These are phyloP conservation scores for Garrulus glandarius DNA, from an alignment of 2,797 vertebrate genomes.

Conservation along the genomic window DNA sequence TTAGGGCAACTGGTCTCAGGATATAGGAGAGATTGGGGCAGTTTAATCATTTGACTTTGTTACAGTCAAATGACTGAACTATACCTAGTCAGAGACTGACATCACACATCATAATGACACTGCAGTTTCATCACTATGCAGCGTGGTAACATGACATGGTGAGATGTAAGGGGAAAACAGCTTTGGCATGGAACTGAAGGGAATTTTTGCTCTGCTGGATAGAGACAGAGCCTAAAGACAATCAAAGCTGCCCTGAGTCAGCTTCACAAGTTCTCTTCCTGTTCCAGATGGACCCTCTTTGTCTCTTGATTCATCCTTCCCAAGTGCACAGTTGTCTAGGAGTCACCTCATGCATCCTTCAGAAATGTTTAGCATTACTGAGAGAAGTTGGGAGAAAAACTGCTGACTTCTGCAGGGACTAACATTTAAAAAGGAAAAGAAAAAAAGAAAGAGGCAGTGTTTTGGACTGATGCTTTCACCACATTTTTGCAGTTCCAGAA, in stretches of 20 bases:
- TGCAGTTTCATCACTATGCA: background rate
- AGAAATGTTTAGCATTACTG: background rate
- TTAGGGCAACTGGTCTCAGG: background rate
- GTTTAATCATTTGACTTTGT: background rate
- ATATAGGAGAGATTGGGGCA: background rate
- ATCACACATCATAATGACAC: background rate
- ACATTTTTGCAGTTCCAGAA: background rate
- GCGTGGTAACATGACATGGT: background rate
- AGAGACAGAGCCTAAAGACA: background rate
- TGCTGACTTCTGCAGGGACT: background rate
- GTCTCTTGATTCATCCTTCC: background rate
- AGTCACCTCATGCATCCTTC: background rate
- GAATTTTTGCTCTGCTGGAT: background rate
- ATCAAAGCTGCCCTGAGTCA: background rate
- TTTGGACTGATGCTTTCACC: background rate
- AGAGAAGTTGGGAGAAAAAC: background rate
- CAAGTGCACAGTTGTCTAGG: background rate
- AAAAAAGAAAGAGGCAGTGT: background rate
- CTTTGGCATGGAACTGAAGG: background rate
- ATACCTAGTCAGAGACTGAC: background rate
- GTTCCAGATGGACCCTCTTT: constrained; percentile 10
- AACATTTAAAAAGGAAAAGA: background rate
- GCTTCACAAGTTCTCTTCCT: background rate
- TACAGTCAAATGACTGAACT: background rate
- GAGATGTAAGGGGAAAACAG: background rate